phyloP scores from a whole-genome alignment of 2,113 vertebrate species.

The Rhinoderma darwinii region DNA sequence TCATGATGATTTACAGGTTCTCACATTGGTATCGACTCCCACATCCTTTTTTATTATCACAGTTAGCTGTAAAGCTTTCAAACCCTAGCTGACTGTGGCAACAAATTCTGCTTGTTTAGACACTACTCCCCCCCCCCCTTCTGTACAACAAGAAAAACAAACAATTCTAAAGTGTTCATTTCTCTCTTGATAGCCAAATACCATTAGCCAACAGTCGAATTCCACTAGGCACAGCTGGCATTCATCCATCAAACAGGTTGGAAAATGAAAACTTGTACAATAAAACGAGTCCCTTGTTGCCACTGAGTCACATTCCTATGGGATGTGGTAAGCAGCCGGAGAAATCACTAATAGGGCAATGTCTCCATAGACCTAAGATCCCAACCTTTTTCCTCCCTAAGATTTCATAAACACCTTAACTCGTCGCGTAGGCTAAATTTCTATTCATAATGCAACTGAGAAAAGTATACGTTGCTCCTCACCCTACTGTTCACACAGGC shows the following conservation, averaged over 20 bases:
- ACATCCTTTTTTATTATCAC: neutral
- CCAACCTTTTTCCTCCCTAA: constrained; percentile 63
- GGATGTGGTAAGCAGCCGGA: constrained; percentile 62
- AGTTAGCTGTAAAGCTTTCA: neutral
- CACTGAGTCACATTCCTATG: constrained; percentile 67
- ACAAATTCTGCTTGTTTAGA: constrained; percentile 24
- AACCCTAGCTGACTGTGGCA: neutral
- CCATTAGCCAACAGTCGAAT: constrained; percentile 60
- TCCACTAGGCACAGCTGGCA: constrained; percentile 61
- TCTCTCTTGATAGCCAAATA: constrained; percentile 58
- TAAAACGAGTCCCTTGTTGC: constrained; percentile 61
- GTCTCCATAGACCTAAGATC: constrained; percentile 57
- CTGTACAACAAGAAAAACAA: constrained; percentile 59
- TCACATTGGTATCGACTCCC: neutral
- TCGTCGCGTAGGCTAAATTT: constrained; percentile 74
- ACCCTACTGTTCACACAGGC: constrained; percentile 62
- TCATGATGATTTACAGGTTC: neutral
- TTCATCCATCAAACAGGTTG: constrained; percentile 65
- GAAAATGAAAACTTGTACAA: constrained; percentile 69
- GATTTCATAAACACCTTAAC: constrained; percentile 77
- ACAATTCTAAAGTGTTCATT: constrained; percentile 65
- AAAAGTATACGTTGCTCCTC: constrained; percentile 51
- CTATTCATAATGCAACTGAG: constrained; percentile 68
- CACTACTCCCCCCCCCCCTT: neutral
- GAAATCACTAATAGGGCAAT: constrained; percentile 4